Percentiles rank a stretch among this genome's conserved stretches.
These are phyloP conservation scores for Myotis pilosus DNA, from an alignment of 2,797 vertebrate species.

Conservation along the genomic window DNA sequence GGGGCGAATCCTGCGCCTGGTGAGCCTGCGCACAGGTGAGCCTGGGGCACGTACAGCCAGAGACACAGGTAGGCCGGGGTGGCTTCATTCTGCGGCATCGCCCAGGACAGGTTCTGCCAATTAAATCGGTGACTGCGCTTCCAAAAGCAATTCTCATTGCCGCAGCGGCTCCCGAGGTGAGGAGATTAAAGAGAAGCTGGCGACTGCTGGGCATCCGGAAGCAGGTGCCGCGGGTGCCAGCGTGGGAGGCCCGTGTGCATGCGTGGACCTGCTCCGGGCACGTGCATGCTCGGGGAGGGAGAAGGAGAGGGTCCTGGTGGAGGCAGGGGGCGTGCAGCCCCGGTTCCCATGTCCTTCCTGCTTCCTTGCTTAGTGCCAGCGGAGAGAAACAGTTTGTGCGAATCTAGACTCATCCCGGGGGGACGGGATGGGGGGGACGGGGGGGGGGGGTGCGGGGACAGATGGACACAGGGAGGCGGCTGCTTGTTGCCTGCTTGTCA, in stretches of 20 bases:
- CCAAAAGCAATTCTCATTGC: slow-evolving; percentile 66
- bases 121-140: slow-evolving; percentile 58
- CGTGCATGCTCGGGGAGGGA: accelerated
- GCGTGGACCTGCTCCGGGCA: accelerated
- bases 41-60: neutral
- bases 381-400: neutral
- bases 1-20: accelerated
- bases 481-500: neutral
- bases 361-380: neutral
- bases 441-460: too few relatives aligned
- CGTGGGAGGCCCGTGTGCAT: neutral
- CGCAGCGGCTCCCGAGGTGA: neutral
- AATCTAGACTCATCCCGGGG: neutral
- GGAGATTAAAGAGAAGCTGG: neutral
- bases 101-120: slow-evolving; percentile 52
- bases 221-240: neutral
- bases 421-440: too few relatives aligned
- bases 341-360: neutral
- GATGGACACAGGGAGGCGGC: neutral
- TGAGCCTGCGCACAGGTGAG: neutral
- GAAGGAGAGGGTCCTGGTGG: accelerated
- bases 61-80: neutral
- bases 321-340: neutral
- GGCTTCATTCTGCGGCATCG: neutral
- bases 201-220: neutral